Base-by-base conservation (phyloP, 2,888 invertebrate species). In the Conus canariensis region DNA sequence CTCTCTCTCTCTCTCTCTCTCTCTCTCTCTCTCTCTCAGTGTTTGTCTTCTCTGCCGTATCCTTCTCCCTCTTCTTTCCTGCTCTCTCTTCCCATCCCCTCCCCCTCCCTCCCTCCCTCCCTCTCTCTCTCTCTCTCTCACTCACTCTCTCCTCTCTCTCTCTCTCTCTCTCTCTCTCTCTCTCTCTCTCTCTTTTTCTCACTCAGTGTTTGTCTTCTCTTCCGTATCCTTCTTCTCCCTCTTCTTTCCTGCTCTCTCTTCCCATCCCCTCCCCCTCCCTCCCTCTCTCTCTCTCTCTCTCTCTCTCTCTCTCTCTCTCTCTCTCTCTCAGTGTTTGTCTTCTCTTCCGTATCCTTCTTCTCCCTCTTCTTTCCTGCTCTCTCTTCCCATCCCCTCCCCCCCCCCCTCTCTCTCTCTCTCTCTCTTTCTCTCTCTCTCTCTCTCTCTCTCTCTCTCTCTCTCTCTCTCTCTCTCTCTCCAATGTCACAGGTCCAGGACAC, bases 401-500 rank as follows among this genome's bases (percentile, higher is more conserved):
- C 30, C 30, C 58, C 30, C 30, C 30, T 85, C 85, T 85, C 16
- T 64, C 22, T 85, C 58, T 85, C 60, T 85, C 60, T 85, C 85
- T 80, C 77, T 80, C 19, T 82, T 22, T 82, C 82, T 56, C 56
- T 56, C 82, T 82, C 56, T 82, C 82, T 82, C 56, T 82, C 64
- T 85, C 19, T 59, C 85, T 30, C 74, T 5, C 16, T 74, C 16
- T 2, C 2, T 74, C 74, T 22, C 30, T 30, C 30, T 45, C 2
- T 45, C 45, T 45, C 45, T 45, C 45, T 45, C 45, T 45, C 4
- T 45, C 45, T 45, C 45, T 45, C 45, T 45, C 3, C 45, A 45
- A 4, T 45, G 45, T 45, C 45, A 45, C 45, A 45, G 45, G 45
- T 1, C 45, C 45, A 45, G 45, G 45, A 45, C 45, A 45, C 45